Conservation (phyloP, 1,140 invertebrate genomes). For the Asbolus verrucosus region DNA sequence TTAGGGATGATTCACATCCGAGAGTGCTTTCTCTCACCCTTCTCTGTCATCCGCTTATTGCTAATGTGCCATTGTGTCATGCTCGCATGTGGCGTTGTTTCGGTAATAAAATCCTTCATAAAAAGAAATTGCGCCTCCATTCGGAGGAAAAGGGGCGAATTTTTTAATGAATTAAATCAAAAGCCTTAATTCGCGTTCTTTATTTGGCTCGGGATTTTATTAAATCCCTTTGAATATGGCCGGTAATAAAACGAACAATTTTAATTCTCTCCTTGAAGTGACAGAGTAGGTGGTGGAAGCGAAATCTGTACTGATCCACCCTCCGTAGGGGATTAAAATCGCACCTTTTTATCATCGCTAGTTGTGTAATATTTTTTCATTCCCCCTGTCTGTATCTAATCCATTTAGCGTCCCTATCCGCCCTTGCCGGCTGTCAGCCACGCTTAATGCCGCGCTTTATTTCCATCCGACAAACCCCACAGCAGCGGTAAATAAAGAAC, state of each 20-base stretch:
- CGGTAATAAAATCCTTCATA: constrained; percentile 3
- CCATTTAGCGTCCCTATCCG: constrained; percentile 54
- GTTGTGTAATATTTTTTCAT: constrained; percentile 59
- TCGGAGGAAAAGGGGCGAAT: no score
- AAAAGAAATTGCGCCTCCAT: background rate
- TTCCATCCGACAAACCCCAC: constrained; percentile 50
- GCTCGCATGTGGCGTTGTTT: constrained; percentile 1
- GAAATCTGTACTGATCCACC: constrained; percentile 23
- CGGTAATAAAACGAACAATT: constrained; percentile 25
- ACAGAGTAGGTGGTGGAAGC: background rate
- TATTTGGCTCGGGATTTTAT: no score
- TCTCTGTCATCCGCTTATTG: constrained; percentile 22
- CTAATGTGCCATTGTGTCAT: background rate
- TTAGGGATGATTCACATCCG: constrained; percentile 48
- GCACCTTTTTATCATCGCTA: constrained; percentile 57
- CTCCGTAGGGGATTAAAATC: constrained; percentile 42
- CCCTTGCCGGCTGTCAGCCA: constrained; percentile 53
- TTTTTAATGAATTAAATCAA: no score
- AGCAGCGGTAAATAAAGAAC: constrained; percentile 52
- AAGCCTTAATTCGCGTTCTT: no score
- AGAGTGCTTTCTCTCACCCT: constrained; percentile 22
- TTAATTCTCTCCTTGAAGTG: constrained; percentile 15
- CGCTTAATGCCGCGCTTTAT: constrained; percentile 58
- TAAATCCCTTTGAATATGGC: no score
- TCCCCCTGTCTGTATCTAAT: constrained; percentile 58